Evolutionary conservation across 2,888 invertebrate species (phyloP).

Genomic region (Hirtodrosophila histrioides): DNA sequence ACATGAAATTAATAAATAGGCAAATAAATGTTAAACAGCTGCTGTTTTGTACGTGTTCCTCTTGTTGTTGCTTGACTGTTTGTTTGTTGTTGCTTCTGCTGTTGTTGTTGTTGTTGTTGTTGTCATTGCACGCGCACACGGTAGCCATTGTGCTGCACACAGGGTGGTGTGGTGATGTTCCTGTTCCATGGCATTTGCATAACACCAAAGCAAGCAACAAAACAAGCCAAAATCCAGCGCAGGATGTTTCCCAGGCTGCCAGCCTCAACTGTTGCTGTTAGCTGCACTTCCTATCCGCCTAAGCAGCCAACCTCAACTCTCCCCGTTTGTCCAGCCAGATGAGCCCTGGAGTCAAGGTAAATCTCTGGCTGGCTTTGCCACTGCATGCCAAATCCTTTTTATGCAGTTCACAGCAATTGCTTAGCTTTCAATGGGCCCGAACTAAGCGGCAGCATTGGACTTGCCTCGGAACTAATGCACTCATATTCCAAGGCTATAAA

Average conservation of each 20-base stretch:
- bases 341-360: constrained; percentile 24
- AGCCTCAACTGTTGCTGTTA: constrained; percentile 31
- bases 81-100: constrained; percentile 25
- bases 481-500: constrained; percentile 46
- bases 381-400: constrained; percentile 76
- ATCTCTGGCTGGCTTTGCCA: constrained; percentile 57
- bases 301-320: constrained; percentile 19
- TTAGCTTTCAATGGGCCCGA: constrained; percentile 33
- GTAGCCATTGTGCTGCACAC: constrained; percentile 78
- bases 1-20: constrained; percentile 80
- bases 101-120: constrained; percentile 41
- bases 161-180: constrained; percentile 68
- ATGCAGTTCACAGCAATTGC: constrained; percentile 71
- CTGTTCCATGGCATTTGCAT: constrained; percentile 65
- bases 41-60: constrained; percentile 79
- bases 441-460: constrained; percentile 41
- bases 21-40: constrained; percentile 79
- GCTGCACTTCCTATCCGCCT: constrained; percentile 49
- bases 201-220: constrained; percentile 53
- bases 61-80: constrained; percentile 41
- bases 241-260: constrained; percentile 61
- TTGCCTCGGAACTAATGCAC: constrained; percentile 63
- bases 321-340: not conserved
- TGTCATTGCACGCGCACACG: constrained; percentile 75
- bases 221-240: constrained; percentile 50